Evolutionary conservation across 2,888 invertebrate species (phyloP).

Genomic region (Agrenia bidenticulata): DNA sequence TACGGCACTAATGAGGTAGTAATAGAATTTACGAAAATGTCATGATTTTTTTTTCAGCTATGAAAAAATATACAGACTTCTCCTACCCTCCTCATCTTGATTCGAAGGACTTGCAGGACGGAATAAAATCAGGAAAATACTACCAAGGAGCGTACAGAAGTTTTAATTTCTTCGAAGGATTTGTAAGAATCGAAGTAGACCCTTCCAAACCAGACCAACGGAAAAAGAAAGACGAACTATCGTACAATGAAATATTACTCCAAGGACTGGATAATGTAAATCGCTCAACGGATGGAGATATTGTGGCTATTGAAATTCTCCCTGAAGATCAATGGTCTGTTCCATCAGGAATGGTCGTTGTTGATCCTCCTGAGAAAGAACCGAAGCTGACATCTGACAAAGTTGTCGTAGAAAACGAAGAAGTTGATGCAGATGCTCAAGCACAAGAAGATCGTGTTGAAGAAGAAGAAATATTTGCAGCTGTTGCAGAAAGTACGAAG

Average conservation of each 20-base stretch:
- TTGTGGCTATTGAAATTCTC: constrained; percentile 85
- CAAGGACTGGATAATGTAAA: constrained; percentile 86
- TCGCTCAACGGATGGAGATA: constrained; percentile 90
- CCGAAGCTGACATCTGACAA: constrained; percentile 55
- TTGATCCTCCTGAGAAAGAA: constrained; percentile 56
- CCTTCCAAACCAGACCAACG: constrained; percentile 4
- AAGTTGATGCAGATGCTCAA: constrained; percentile 62
- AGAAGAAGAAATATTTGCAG: constrained; percentile 51
- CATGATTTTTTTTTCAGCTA: constrained; percentile 26
- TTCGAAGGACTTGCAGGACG: constrained; percentile 39
- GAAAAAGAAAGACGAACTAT: constrained; percentile 31
- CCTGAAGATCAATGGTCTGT: constrained; percentile 86
- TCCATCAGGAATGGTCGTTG: constrained; percentile 69
- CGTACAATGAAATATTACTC: constrained; percentile 62
- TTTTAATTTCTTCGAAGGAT: constrained; percentile 51
- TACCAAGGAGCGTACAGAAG: constrained; percentile 49
- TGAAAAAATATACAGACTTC: constrained; percentile 42
- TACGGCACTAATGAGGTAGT: too few species aligned
- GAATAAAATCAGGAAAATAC: constrained; percentile 45
- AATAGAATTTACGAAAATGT: too few species aligned
- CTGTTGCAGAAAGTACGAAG: constrained; percentile 43
- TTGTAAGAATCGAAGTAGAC: constrained; percentile 42
- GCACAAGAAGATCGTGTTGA: constrained; percentile 39
- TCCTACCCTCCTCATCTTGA: constrained; percentile 46
- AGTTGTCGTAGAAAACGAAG: constrained; percentile 65